A percentile compares a stretch with the other conserved stretches of the same genome.
Conservation (phyloP, 2,888 invertebrate species). For the Drosophila stalkeri region DNA sequence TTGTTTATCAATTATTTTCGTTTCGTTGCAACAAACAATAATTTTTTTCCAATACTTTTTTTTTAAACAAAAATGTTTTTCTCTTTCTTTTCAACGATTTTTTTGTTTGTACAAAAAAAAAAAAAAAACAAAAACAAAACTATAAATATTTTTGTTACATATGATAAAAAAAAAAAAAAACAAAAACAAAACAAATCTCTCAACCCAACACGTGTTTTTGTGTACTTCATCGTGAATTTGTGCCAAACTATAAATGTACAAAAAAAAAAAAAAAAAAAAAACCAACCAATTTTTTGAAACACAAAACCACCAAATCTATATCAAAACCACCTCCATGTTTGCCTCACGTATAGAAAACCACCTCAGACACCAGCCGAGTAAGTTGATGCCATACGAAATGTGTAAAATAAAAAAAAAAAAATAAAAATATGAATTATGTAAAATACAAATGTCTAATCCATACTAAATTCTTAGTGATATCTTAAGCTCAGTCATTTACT, state of each 20-base stretch:
- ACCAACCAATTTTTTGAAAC: constrained; percentile 71
- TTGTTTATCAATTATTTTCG: constrained; percentile 63
- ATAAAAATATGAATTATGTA: constrained; percentile 38
- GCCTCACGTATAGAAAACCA: constrained; percentile 84
- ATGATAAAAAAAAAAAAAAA: constrained; percentile 51
- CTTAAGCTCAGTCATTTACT: constrained; percentile 48
- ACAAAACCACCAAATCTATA: constrained; percentile 67
- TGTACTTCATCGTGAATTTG: constrained; percentile 67
- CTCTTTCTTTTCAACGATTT: constrained; percentile 77
- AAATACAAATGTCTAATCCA: constrained; percentile 48
- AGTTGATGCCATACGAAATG: constrained; percentile 78
- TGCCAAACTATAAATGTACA: constrained; percentile 64
- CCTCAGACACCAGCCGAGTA: constrained; percentile 85
- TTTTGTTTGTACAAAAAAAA: constrained; percentile 72
- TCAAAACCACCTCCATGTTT: constrained; percentile 79
- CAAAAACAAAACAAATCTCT: constrained; percentile 50
- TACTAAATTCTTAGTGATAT: constrained; percentile 65
- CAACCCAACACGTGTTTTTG: constrained; percentile 69
- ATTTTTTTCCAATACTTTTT: constrained; percentile 66
- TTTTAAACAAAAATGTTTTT: constrained; percentile 77
- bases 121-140: constrained; percentile 55
- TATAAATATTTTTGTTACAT: constrained; percentile 66
- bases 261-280: constrained; percentile 34
- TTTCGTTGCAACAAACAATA: constrained; percentile 61
- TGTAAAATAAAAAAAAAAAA: constrained; percentile 50